phyloP scores from a whole-genome alignment of 2,797 vertebrate species.

The Dromococcyx pavoninus region DNA sequence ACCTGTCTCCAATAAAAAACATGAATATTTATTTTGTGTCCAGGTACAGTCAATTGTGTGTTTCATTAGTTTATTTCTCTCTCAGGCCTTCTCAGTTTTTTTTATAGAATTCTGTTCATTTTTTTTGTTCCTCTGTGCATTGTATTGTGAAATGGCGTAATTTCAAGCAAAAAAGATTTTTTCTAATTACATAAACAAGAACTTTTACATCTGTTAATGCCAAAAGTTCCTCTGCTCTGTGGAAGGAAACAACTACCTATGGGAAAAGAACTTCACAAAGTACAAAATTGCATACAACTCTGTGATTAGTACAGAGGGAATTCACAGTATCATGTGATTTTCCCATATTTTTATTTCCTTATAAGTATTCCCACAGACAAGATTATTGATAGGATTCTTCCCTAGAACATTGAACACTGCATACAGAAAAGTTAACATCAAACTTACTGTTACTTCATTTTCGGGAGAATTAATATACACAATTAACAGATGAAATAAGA shows the following conservation, averaged over 20 bases:
- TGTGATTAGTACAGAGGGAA: background rate
- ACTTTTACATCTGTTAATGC: background rate
- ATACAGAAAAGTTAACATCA: background rate
- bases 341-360: background rate
- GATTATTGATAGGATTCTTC: background rate
- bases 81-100: background rate
- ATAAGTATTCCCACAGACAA: background rate
- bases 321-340: background rate
- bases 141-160: background rate
- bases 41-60: background rate
- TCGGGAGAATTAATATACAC: background rate
- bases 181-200: background rate
- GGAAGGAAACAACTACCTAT: constrained; percentile 7
- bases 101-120: background rate
- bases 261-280: background rate
- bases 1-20: background rate
- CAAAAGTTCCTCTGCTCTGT: background rate
- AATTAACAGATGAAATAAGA: background rate
- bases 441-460: background rate
- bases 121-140: background rate
- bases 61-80: background rate
- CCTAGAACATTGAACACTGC: background rate
- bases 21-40: background rate
- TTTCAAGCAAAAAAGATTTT: constrained; percentile 22
- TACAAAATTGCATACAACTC: background rate